Percentiles rank a stretch among this genome's conserved stretches.
Conservation (phyloP, 2,113 vertebrate species). For the Actinemys pallida region DNA sequence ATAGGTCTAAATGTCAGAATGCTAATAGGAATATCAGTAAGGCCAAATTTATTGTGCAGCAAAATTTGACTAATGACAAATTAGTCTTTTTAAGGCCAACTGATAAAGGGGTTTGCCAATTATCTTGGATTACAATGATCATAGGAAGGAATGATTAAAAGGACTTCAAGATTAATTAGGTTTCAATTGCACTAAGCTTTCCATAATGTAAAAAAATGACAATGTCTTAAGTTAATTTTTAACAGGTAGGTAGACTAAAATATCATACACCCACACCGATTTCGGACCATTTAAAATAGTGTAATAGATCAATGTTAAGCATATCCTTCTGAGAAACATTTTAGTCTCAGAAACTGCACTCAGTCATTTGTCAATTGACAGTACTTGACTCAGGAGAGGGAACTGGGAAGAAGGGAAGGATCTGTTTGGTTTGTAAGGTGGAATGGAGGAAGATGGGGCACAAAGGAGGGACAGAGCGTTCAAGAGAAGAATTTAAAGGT, state of each 20-base stretch:
- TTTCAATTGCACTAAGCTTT: neutral
- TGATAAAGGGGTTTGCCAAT: slow-evolving; percentile 25
- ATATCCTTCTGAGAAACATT: neutral
- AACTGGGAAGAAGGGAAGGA: neutral
- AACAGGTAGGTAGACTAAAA: neutral
- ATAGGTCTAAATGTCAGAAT: neutral
- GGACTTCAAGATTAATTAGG: neutral
- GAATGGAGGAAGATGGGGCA: neutral
- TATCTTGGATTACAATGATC: neutral
- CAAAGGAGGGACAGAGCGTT: neutral
- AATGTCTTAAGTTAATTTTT: neutral
- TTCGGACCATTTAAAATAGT: neutral
- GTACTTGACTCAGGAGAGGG: neutral
- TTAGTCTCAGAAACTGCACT: neutral
- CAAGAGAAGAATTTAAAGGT: neutral
- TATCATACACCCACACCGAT: neutral
- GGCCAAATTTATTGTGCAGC: slow-evolving; percentile 23
- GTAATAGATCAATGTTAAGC: neutral
- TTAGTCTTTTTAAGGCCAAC: slow-evolving; percentile 43
- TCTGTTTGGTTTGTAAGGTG: neutral
- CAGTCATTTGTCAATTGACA: neutral
- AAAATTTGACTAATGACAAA: slow-evolving; percentile 30
- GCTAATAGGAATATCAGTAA: slow-evolving; percentile 34
- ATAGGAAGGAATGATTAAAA: neutral
- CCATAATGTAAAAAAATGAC: neutral